Percentiles rank a stretch among this genome's conserved stretches.
Conservation (phyloP, 2,888 invertebrate species). For the Malachius bipustulatus region DNA sequence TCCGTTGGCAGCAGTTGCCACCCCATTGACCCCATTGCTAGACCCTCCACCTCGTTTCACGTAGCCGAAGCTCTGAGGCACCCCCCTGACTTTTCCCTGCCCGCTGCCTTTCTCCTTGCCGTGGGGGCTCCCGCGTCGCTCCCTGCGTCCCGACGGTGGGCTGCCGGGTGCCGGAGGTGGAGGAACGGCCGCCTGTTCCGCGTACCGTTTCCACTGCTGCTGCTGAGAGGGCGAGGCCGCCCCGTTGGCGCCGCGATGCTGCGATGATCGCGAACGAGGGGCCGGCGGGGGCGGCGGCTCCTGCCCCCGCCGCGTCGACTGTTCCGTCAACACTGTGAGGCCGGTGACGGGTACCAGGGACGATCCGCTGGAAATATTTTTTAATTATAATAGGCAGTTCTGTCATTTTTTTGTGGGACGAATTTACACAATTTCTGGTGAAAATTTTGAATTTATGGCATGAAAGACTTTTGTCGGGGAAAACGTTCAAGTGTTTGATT, state of each 20-base stretch:
- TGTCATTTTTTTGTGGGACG: too few relatives aligned
- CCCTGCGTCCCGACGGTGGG: slow-evolving; percentile 35
- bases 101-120: slow-evolving; percentile 45
- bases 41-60: slow-evolving; percentile 52
- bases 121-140: slow-evolving; percentile 35
- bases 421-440: too few relatives aligned
- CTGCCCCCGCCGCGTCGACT: slow-evolving; percentile 43
- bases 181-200: slow-evolving; percentile 51
- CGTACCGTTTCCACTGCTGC: slow-evolving; percentile 51
- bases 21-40: slow-evolving; percentile 34
- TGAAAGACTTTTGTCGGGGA: too few relatives aligned
- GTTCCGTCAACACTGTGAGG: slow-evolving; percentile 43
- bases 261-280: slow-evolving; percentile 24
- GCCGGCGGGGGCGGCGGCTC: slow-evolving; percentile 41
- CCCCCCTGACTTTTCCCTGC: slow-evolving; percentile 52
- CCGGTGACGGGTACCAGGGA: slow-evolving; percentile 31
- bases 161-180: slow-evolving; percentile 38
- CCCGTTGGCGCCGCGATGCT: neutral
- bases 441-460: too few relatives aligned
- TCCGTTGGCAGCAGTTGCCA: slow-evolving; percentile 21
- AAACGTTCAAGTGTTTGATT: too few relatives aligned
- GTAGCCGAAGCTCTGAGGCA: slow-evolving; percentile 76
- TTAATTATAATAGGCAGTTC: slow-evolving; percentile 1
- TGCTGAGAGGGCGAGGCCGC: slow-evolving; percentile 28
- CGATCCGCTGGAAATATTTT: slow-evolving; percentile 9